phyloP scores from a whole-genome alignment of 2,113 vertebrate genomes.

The Labeo rohita region DNA sequence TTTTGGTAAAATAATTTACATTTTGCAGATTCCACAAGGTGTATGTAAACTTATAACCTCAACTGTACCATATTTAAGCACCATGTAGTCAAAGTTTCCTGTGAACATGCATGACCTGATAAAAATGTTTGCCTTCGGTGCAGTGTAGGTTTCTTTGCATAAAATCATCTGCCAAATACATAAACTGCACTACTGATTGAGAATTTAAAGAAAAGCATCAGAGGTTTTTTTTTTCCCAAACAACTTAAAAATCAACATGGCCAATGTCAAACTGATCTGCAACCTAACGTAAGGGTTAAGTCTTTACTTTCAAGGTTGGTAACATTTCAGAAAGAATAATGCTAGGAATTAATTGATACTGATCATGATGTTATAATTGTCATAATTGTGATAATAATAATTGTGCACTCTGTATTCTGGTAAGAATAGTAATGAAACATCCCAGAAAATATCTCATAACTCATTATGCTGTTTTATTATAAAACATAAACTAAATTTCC shows the following conservation, averaged over 20 bases:
- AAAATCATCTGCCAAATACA: not conserved
- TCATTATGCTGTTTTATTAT: not conserved
- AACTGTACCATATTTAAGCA: not conserved
- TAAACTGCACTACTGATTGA: not conserved
- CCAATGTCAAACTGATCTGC: too few relatives aligned
- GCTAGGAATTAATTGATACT: not conserved
- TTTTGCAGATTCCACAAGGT: too few relatives aligned
- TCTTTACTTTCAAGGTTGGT: too few relatives aligned
- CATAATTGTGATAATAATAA: too few relatives aligned
- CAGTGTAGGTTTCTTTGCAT: not conserved
- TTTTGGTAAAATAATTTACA: too few relatives aligned
- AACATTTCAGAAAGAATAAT: not conserved
- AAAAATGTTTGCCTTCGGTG: not conserved
- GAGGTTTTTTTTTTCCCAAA: too few relatives aligned
- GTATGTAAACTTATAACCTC: too few relatives aligned
- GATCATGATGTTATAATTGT: not conserved
- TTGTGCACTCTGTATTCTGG: not conserved
- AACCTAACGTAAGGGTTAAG: too few relatives aligned
- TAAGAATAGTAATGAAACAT: not conserved
- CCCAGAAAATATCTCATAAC: not conserved
- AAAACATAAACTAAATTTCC: not conserved
- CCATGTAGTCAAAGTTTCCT: not conserved
- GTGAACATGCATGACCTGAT: not conserved
- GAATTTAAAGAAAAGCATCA: too few relatives aligned
- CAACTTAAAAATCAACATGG: too few relatives aligned